Percentiles rank a stretch among this genome's conserved stretches.
Conservation (phyloP, 2,888 invertebrate genomes). For the Bhutanitis thaidina region DNA sequence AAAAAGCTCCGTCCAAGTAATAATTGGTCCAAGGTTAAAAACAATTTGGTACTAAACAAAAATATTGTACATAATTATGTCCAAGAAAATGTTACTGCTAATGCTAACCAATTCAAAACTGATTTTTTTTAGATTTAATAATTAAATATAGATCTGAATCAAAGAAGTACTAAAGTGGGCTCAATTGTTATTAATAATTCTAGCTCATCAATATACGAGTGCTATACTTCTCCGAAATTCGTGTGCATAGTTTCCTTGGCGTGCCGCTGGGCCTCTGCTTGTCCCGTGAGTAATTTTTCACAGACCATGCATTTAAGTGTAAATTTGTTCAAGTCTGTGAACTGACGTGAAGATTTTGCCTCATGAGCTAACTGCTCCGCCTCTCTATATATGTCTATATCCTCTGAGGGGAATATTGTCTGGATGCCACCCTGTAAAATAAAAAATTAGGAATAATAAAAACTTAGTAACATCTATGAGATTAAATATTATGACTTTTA, state of each 20-base stretch:
- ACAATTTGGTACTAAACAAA: too few species aligned
- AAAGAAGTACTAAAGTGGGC: background rate
- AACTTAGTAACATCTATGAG: too few species aligned
- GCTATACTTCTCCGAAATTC: slow-evolving; percentile 88
- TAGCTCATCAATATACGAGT: background rate
- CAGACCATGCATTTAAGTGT: slow-evolving; percentile 92
- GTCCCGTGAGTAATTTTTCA: slow-evolving; percentile 86
- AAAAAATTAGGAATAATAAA: too few species aligned
- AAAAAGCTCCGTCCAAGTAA: too few species aligned
- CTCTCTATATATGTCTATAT: slow-evolving; percentile 85
- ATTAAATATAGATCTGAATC: background rate
- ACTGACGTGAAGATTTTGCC: slow-evolving; percentile 93
- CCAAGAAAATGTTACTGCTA: too few species aligned
- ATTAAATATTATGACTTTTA: too few species aligned
- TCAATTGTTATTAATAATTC: background rate
- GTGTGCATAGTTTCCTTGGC: slow-evolving; percentile 91
- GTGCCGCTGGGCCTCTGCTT: slow-evolving; percentile 90
- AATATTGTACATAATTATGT: too few species aligned
- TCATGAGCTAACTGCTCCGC: slow-evolving; percentile 92
- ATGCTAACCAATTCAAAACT: too few species aligned
- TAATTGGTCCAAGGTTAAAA: too few species aligned
- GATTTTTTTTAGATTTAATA: too few species aligned
- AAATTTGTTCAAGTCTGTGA: slow-evolving; percentile 93
- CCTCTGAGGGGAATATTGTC: slow-evolving; percentile 89
- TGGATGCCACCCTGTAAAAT: slow-evolving; percentile 84